phyloP scores from a whole-genome alignment of 64 coral and sea anemone species.

The Actinia tenebrosa region DNA sequence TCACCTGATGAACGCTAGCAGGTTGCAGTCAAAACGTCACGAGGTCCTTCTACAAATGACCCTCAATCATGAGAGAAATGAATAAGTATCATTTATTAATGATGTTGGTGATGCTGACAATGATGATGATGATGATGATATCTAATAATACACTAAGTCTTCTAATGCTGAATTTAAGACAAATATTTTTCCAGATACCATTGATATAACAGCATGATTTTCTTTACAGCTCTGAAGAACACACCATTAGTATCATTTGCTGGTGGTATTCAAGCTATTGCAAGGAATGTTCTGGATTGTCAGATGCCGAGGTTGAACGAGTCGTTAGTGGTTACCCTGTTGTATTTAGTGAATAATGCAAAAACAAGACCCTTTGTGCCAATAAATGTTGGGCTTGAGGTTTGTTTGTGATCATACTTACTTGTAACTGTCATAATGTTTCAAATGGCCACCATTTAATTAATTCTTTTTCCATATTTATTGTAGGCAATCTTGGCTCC shows the following conservation, averaged over 20 bases:
- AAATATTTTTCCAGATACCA: too few relatives aligned
- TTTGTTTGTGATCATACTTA: not conserved
- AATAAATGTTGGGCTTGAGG: slow-evolving; percentile 92
- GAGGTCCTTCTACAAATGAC: too few relatives aligned
- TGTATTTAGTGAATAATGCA: slow-evolving; percentile 72
- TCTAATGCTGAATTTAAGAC: too few relatives aligned
- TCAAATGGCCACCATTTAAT: not conserved
- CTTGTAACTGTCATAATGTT: not conserved
- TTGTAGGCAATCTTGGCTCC: slow-evolving; percentile 80
- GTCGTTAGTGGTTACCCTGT: slow-evolving; percentile 76
- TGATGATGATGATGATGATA: too few relatives aligned
- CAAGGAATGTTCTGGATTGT: slow-evolving; percentile 77
- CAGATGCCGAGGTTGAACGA: slow-evolving; percentile 90
- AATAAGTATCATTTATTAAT: too few relatives aligned
- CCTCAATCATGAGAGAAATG: too few relatives aligned
- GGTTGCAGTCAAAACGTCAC: too few relatives aligned
- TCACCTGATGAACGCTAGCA: too few relatives aligned
- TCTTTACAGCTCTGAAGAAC: slow-evolving; percentile 81
- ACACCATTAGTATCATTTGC: slow-evolving; percentile 69
- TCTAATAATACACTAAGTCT: too few relatives aligned
- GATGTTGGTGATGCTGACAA: too few relatives aligned
- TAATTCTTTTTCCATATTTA: too few relatives aligned
- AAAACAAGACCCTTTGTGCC: slow-evolving; percentile 69
- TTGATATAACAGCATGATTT: not conserved
- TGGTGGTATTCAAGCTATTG: slow-evolving; percentile 88